Percentiles rank a stretch among this genome's conserved stretches.
phyloP scores from a whole-genome alignment of 2,113 vertebrate species.

The Aegotheles bennettii region DNA sequence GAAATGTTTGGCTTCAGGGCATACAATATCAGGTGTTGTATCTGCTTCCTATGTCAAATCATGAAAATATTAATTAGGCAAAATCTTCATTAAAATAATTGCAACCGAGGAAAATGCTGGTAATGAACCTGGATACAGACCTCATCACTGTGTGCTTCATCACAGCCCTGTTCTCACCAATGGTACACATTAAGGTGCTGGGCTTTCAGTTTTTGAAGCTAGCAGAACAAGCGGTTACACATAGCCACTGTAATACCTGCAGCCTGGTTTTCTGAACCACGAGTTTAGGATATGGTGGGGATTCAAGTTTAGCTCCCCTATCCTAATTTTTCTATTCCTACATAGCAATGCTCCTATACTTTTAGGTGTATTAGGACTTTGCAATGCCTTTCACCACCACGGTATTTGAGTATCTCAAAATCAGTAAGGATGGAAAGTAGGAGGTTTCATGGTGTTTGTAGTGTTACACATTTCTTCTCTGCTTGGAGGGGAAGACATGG shows the following conservation, averaged over 20 bases:
- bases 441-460: not conserved
- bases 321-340: not conserved
- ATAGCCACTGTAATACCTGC: not conserved
- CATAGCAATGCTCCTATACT: rapidly evolving
- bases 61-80: not conserved
- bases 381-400: not conserved
- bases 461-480: not conserved
- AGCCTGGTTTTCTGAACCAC: not conserved
- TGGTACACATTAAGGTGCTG: not conserved
- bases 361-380: not conserved
- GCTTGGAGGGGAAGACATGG: not conserved
- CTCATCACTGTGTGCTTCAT: not conserved
- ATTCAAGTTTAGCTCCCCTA: not conserved
- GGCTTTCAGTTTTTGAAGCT: not conserved
- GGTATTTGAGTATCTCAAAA: not conserved
- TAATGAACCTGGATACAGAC: not conserved
- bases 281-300: not conserved
- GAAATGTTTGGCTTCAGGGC: not conserved
- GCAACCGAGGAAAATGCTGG: not conserved
- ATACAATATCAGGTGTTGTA: not conserved
- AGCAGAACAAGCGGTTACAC: not conserved
- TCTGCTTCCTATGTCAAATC: not conserved
- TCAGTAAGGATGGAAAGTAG: not conserved
- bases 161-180: not conserved
- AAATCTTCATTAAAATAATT: not conserved